Evolutionary conservation across 2,113 vertebrate genomes (phyloP).

Genomic region (Notechis scutatus): DNA sequence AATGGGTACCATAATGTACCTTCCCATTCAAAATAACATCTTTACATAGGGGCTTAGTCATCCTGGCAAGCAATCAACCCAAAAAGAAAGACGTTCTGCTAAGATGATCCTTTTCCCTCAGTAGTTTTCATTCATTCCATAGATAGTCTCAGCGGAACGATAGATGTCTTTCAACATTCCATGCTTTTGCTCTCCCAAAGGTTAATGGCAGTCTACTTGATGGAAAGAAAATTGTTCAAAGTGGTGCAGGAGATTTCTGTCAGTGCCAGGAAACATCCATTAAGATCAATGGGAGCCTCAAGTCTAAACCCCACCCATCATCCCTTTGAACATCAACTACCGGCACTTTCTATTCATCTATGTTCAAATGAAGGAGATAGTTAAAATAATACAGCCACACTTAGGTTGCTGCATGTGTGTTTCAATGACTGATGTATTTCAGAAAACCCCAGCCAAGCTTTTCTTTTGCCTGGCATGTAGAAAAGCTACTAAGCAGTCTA

Average conservation of each 20-base stretch:
- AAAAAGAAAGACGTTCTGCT: background rate
- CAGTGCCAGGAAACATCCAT: background rate
- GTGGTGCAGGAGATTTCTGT: background rate
- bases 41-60: constrained; percentile 1
- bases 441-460: constrained; percentile 15
- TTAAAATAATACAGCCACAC: constrained; percentile 17
- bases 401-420: background rate
- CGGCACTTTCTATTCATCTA: constrained; percentile 31
- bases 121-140: background rate
- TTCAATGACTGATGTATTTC: constrained; percentile 16
- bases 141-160: constrained; percentile 40
- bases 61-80: background rate
- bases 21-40: background rate
- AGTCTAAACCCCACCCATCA: background rate
- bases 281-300: constrained; percentile 29
- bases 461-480: constrained; percentile 29
- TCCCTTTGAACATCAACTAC: constrained; percentile 29
- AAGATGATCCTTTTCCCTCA: background rate
- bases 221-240: constrained; percentile 36
- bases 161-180: background rate
- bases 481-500: constrained; percentile 29
- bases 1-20: background rate
- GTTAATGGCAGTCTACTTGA: constrained; percentile 23
- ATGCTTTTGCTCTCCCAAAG: background rate
- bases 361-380: constrained; percentile 37